Evolutionary conservation across 2,888 invertebrate species (phyloP), one percentile per base, ranked within the genome.

Genomic region (Adelphocoris suturalis): DNA sequence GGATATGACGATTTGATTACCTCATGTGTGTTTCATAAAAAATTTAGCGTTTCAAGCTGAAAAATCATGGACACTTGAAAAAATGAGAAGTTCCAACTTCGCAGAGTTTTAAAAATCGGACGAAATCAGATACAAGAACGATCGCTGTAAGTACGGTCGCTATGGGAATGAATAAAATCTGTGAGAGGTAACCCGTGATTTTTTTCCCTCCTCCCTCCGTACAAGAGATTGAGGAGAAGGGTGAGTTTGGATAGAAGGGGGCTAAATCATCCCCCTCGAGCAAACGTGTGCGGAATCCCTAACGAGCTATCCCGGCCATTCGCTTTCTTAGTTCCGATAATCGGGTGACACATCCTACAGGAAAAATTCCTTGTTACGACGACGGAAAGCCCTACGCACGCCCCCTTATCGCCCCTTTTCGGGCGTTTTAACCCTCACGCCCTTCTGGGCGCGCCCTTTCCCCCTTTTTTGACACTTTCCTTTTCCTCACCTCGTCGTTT

Each of bases 361-460:
- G 86, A 86, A 86, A 85, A 86, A 86, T 86, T 86, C 86, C 86
- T 86, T 68, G 86, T 86, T 86, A 86, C 78, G 78, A 16, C 52
- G 82, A 19, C 12, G 48, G 82, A 52, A 52, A 23, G 48, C 47
- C 82, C 19, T 14, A 3, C 80, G 37, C 28, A 14, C 13, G 14
- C 27, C n/a, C 78, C 78, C 28, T 47, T 47, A 47, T 47, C 78
- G 47, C 78, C 78, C 46, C 19, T 68, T 37, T 68, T 68, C 68
- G 68, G 23, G 19, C 68, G 68, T 23, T 68, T 68, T 68, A 68
- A 68, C 68, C 78, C 78, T 46, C 19, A 14, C 46, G 47, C 46
- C 75, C 75, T 13, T 14, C n/a, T 78, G 46, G 78, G 46, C 46
- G 46, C n/a, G 37, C 14, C 37, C 28, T 12, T 52, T 52, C 2